phyloP scores from a whole-genome alignment of 2,797 vertebrate genomes.

The Monodelphis domestica region DNA sequence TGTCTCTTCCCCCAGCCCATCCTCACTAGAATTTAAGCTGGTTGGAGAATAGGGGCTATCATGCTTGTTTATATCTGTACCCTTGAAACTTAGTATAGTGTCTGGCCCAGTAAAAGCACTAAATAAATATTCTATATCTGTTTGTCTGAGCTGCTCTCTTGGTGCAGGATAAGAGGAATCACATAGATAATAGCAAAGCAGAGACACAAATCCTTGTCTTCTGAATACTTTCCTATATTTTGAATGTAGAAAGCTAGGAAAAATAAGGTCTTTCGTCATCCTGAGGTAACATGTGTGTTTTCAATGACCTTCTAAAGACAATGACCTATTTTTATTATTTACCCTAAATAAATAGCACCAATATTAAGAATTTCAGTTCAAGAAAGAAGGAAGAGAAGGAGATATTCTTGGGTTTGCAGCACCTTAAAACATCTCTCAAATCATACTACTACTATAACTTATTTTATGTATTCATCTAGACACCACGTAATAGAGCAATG shows the following conservation, averaged over 20 bases:
- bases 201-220: background rate
- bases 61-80: background rate
- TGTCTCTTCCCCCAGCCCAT: background rate
- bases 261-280: background rate
- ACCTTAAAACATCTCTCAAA: background rate
- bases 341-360: background rate
- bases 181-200: background rate
- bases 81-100: background rate
- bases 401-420: constrained; percentile 2
- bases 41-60: background rate
- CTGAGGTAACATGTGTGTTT: background rate
- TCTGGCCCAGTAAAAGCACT: background rate
- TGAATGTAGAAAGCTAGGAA: background rate
- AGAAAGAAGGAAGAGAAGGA: constrained; percentile 16
- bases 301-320: background rate
- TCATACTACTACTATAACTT: background rate
- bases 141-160: background rate
- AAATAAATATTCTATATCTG: background rate
- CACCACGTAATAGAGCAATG: background rate
- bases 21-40: background rate
- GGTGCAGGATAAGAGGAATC: background rate
- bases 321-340: background rate
- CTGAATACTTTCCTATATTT: background rate
- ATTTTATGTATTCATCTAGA: background rate
- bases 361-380: no score